phyloP scores from a whole-genome alignment of 2,888 invertebrate genomes.

The Hyalella azteca region DNA sequence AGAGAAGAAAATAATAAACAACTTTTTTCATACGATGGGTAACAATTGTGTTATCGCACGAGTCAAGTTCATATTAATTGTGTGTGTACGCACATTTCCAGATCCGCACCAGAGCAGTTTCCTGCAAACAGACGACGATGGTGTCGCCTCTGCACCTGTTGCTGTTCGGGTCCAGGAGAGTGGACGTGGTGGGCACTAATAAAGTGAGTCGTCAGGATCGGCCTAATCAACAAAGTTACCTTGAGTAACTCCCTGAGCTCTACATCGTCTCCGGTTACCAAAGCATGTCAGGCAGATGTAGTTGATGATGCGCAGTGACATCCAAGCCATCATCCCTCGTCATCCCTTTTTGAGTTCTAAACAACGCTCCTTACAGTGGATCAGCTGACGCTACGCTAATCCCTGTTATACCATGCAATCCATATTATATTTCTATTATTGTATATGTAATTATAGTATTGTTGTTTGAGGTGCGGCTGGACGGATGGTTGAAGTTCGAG shows the following conservation, averaged over 20 bases:
- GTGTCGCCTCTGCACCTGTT: slow-evolving; percentile 91
- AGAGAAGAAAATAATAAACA: neutral
- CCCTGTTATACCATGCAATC: neutral
- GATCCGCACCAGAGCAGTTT: slow-evolving; percentile 91
- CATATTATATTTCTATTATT: neutral
- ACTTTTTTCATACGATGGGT: neutral
- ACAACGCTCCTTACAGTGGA: neutral
- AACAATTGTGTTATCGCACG: neutral
- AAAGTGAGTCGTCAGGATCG: slow-evolving; percentile 66
- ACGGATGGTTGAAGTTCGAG: slow-evolving; percentile 75
- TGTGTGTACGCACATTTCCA: neutral
- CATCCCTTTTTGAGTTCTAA: too few relatives aligned
- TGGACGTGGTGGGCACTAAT: slow-evolving; percentile 74
- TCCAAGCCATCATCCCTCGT: too few relatives aligned
- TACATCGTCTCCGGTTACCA: too few relatives aligned
- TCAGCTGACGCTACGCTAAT: neutral
- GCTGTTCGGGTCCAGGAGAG: slow-evolving; percentile 88
- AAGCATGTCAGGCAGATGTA: too few relatives aligned
- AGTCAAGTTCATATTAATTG: neutral
- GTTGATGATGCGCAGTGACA: too few relatives aligned
- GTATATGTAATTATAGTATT: neutral
- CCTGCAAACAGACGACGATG: slow-evolving; percentile 96
- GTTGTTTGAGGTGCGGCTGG: slow-evolving; percentile 50
- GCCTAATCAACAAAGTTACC: too few relatives aligned
- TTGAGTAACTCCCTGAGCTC: too few relatives aligned